phyloP scores from a whole-genome alignment of 2,113 vertebrate genomes.

The Gulo gulo region DNA sequence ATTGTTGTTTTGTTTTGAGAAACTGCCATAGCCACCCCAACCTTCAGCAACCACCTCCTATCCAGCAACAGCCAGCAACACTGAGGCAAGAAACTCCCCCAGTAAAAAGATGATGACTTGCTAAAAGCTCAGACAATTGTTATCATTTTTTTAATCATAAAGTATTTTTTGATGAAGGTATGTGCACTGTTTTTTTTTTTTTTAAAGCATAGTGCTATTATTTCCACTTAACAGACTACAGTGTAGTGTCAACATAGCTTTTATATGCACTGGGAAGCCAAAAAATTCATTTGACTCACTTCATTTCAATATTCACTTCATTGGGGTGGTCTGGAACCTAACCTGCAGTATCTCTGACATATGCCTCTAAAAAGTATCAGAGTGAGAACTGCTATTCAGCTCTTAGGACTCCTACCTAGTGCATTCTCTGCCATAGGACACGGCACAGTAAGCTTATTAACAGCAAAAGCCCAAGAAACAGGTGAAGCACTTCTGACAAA shows the following conservation, averaged over 20 bases:
- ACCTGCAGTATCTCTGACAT: background rate
- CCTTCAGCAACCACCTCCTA: background rate
- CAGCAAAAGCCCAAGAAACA: background rate
- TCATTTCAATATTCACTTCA: background rate
- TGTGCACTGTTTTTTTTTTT: background rate
- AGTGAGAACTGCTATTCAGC: background rate
- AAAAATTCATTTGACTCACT: background rate
- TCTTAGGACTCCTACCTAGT: background rate
- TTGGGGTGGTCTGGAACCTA: background rate
- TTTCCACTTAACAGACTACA: background rate
- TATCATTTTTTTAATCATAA: background rate
- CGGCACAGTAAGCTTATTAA: background rate
- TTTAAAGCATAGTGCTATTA: background rate
- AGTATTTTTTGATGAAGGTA: background rate
- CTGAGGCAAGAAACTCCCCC: background rate
- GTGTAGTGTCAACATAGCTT: background rate
- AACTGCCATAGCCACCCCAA: background rate
- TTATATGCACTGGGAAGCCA: background rate
- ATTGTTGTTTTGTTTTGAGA: background rate
- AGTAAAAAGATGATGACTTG: background rate
- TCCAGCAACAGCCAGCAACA: background rate
- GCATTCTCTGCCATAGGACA: background rate
- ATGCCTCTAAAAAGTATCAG: background rate
- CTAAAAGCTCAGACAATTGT: background rate
- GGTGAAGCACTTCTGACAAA: background rate